A percentile compares a stretch with the other conserved stretches of the same genome.
Conservation (phyloP, 2,113 vertebrate genomes). For the Spermophilus dauricus region DNA sequence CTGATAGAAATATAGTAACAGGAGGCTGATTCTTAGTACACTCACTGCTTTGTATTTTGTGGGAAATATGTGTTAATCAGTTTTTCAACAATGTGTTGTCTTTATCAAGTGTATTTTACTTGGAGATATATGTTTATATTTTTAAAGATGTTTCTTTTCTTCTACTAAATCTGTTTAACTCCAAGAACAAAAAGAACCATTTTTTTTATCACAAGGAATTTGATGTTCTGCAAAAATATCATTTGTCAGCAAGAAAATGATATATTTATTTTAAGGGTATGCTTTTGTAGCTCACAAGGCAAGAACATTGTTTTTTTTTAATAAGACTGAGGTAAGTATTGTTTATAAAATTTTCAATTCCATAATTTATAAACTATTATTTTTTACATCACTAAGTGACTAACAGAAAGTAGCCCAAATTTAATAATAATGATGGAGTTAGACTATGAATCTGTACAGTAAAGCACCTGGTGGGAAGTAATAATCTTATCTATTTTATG, state of each 20-base stretch:
- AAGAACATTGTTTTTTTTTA: not conserved
- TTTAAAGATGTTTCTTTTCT: conserved; percentile 53
- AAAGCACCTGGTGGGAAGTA: not conserved
- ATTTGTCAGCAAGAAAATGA: conserved; percentile 42
- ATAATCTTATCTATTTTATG: not conserved
- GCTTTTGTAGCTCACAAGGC: not conserved
- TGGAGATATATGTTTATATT: conserved; percentile 56
- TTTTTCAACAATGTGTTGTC: conserved; percentile 52
- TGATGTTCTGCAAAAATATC: conserved; percentile 42
- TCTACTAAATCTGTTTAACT: not conserved
- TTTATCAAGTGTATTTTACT: conserved; percentile 67
- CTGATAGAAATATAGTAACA: not conserved
- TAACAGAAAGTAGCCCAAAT: not conserved
- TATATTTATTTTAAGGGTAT: not conserved
- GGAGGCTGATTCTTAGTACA: conserved; percentile 21
- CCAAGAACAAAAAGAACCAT: not conserved
- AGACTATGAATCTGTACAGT: not conserved
- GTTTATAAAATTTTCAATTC: not conserved
- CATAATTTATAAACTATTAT: not conserved
- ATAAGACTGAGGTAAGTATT: not conserved
- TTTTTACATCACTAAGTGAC: conserved; percentile 25
- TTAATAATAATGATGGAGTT: not conserved
- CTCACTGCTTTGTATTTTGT: conserved; percentile 48
- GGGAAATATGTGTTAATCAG: conserved; percentile 36
- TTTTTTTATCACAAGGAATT: conserved; percentile 62